Evolutionary conservation across 1,140 invertebrate genomes (phyloP).

Genomic region (Stratiolaelaps scimitus): DNA sequence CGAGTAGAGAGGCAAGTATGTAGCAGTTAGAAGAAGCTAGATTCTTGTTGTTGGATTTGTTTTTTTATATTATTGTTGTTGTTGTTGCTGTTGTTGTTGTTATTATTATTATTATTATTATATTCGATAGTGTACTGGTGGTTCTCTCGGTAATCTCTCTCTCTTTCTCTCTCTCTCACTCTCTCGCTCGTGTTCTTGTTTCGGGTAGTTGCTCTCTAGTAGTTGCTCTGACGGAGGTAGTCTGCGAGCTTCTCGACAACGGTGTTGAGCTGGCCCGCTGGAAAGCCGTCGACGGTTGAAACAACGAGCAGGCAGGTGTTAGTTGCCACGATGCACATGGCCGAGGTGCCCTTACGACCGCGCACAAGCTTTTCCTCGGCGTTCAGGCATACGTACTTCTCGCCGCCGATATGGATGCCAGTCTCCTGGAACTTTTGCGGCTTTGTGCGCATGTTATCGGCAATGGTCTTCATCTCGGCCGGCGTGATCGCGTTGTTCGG

Average conservation of each 20-base stretch:
- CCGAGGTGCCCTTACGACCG: constrained; percentile 38
- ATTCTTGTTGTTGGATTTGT: no score
- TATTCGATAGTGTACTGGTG: no score
- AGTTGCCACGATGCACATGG: constrained; percentile 38
- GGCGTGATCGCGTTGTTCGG: constrained; percentile 34
- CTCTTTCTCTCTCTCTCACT: no score
- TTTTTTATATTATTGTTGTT: no score
- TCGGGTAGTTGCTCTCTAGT: constrained; percentile 32
- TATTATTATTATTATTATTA: no score
- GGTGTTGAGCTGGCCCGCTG: constrained; percentile 37
- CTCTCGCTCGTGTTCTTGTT: no score
- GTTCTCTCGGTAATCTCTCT: no score
- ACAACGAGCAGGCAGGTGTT: constrained; percentile 39
- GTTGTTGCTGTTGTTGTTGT: no score
- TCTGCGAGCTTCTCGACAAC: constrained; percentile 39
- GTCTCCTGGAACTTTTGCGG: constrained; percentile 36
- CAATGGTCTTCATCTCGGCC: constrained; percentile 38
- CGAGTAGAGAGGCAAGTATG: no score
- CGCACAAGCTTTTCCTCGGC: constrained; percentile 37
- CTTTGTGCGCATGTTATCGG: constrained; percentile 37
- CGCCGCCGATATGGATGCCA: constrained; percentile 38
- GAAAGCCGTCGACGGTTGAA: constrained; percentile 38
- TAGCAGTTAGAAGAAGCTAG: no score
- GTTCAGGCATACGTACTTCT: constrained; percentile 38
- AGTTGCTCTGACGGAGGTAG: constrained; percentile 38